These are phyloP conservation scores for Mormyrus proboscirostris DNA, from an alignment of 2,797 vertebrate species.

Conservation along the genomic window DNA sequence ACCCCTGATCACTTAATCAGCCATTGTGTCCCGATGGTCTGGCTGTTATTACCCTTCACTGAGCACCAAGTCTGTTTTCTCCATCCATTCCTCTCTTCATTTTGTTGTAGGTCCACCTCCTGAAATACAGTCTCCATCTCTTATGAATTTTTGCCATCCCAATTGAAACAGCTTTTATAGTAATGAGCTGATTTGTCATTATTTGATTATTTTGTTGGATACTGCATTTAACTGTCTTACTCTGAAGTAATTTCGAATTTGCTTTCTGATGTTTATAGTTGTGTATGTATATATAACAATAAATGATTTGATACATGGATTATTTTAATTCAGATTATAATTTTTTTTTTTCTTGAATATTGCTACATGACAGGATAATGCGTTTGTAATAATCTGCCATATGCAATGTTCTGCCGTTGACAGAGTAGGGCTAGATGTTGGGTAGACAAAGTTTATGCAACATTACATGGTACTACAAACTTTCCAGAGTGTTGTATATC, in stretches of 20 bases:
- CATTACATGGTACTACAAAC: slow-evolving; percentile 27
- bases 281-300: neutral
- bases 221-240: neutral
- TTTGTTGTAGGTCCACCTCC: neutral
- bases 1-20: neutral
- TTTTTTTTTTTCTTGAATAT: neutral
- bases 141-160: neutral
- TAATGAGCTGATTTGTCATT: neutral
- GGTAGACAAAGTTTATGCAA: slow-evolving; percentile 33
- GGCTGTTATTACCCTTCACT: neutral
- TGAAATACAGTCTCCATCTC: neutral
- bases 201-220: neutral
- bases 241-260: neutral
- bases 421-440: slow-evolving; percentile 54
- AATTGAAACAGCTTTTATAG: neutral
- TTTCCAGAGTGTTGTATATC: neutral
- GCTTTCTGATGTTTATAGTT: neutral
- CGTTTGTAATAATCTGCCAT: neutral
- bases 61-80: neutral
- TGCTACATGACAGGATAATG: neutral
- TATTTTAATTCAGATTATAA: neutral
- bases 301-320: neutral
- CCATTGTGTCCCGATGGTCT: neutral
- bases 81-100: neutral
- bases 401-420: slow-evolving; percentile 31